A percentile compares a stretch with the other conserved stretches of the same genome.
phyloP scores from a whole-genome alignment of 2,888 invertebrate species.

The Neoascia interrupta region DNA sequence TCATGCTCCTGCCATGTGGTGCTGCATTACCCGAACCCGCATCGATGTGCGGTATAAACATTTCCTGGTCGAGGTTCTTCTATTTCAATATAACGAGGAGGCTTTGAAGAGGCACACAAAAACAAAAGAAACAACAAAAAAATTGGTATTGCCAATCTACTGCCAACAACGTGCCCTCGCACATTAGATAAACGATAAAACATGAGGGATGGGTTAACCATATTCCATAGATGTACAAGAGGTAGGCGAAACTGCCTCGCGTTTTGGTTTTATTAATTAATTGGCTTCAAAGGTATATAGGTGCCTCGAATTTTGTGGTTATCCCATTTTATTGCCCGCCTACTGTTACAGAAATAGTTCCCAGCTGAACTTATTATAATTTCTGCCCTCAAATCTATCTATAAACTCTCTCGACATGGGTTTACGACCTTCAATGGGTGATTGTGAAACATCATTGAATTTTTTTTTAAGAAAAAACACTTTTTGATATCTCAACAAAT shows the following conservation, averaged over 20 bases:
- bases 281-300: conserved; percentile 4
- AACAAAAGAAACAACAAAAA: background rate
- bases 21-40: conserved; percentile 1
- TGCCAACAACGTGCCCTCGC: background rate
- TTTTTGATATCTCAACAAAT: too few relatives aligned
- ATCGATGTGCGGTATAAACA: conserved; percentile 9
- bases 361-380: too few relatives aligned
- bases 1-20: conserved; percentile 12
- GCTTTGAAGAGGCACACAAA: background rate
- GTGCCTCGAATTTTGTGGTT: too few relatives aligned
- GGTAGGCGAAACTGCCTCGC: too few relatives aligned
- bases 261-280: conserved; percentile 8
- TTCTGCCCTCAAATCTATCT: conserved; percentile 4
- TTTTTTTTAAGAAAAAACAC: background rate
- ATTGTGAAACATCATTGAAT: conserved; percentile 5
- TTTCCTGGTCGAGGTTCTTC: conserved; percentile 22
- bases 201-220: background rate
- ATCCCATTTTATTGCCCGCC: conserved; percentile 4
- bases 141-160: background rate
- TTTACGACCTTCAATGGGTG: conserved; percentile 10
- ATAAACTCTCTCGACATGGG: conserved; percentile 5
- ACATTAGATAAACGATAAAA: conserved; percentile 9
- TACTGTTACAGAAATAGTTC: conserved; percentile 13
- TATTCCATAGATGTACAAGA: too few relatives aligned
- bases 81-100: conserved; percentile 3